Evolutionary conservation across 2,113 vertebrate genomes (phyloP).

Genomic region (Caranx melampygus): DNA sequence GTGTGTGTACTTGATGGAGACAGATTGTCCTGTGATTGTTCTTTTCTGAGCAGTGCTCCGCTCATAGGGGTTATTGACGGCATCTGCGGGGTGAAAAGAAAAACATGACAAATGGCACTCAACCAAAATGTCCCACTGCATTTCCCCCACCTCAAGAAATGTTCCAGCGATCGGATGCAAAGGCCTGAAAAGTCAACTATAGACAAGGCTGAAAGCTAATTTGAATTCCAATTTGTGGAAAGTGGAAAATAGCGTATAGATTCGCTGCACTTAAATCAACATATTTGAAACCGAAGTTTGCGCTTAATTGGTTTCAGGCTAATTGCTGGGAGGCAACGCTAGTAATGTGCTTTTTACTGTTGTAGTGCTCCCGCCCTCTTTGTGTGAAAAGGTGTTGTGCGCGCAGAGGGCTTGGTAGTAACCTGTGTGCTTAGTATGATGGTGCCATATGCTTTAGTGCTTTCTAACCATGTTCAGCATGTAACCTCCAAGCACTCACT

Average conservation of each 20-base stretch:
- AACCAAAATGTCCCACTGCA: slow-evolving; percentile 71
- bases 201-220: slow-evolving; percentile 25
- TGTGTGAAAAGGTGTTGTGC: slow-evolving; percentile 34
- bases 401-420: slow-evolving; percentile 34
- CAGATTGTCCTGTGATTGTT: slow-evolving; percentile 82
- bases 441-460: slow-evolving; percentile 40
- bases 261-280: slow-evolving; percentile 40
- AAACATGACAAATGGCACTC: slow-evolving; percentile 73
- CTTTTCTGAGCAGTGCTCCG: slow-evolving; percentile 70
- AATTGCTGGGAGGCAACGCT: slow-evolving; percentile 39
- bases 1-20: slow-evolving; percentile 71
- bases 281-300: slow-evolving; percentile 36
- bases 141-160: slow-evolving; percentile 43
- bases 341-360: slow-evolving; percentile 27
- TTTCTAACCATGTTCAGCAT: slow-evolving; percentile 38
- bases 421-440: slow-evolving; percentile 12
- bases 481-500: slow-evolving; percentile 47
- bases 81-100: slow-evolving; percentile 73
- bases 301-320: slow-evolving; percentile 44
- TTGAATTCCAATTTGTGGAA: slow-evolving; percentile 40
- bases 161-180: slow-evolving; percentile 30
- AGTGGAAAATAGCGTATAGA: slow-evolving; percentile 29
- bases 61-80: slow-evolving; percentile 77
- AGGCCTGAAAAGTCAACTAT: slow-evolving; percentile 35
- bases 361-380: slow-evolving; percentile 9